These are phyloP conservation scores for Saturnia japonica DNA, from an alignment of 2,888 invertebrate genomes.

Conservation along the genomic window DNA sequence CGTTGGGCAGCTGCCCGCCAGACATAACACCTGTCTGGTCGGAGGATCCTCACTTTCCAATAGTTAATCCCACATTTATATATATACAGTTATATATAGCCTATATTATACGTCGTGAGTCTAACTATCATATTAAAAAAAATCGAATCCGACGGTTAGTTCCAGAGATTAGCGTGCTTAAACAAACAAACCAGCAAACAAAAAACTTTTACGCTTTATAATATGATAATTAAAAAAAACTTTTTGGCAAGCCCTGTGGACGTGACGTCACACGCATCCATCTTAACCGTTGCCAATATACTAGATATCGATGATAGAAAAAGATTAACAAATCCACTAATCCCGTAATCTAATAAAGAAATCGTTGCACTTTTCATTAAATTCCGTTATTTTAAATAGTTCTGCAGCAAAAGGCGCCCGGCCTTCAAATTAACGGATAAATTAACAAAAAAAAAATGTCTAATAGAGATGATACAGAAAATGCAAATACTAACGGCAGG, in stretches of 20 bases:
- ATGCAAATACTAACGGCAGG: neutral
- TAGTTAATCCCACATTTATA: no score
- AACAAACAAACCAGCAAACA: no score
- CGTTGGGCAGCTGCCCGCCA: no score
- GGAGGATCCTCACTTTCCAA: no score
- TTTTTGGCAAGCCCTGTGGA: neutral
- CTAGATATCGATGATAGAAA: neutral
- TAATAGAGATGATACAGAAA: neutral
- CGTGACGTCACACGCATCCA: neutral
- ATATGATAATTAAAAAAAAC: neutral
- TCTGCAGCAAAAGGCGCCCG: conserved; percentile 15
- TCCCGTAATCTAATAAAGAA: neutral
- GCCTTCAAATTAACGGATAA: neutral
- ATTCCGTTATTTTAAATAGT: conserved; percentile 15
- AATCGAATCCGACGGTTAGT: no score
- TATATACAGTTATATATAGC: no score
- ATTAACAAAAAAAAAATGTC: neutral
- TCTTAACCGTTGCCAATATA: neutral
- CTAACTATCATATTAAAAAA: no score
- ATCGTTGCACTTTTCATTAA: neutral
- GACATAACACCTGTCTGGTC: no score
- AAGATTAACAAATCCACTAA: neutral
- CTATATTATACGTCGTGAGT: no score
- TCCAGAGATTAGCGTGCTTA: no score
- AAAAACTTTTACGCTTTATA: no score